Percentiles rank a stretch among this genome's conserved stretches.
Conservation (phyloP, 2,888 invertebrate genomes). For the Leucophora obtusa region DNA sequence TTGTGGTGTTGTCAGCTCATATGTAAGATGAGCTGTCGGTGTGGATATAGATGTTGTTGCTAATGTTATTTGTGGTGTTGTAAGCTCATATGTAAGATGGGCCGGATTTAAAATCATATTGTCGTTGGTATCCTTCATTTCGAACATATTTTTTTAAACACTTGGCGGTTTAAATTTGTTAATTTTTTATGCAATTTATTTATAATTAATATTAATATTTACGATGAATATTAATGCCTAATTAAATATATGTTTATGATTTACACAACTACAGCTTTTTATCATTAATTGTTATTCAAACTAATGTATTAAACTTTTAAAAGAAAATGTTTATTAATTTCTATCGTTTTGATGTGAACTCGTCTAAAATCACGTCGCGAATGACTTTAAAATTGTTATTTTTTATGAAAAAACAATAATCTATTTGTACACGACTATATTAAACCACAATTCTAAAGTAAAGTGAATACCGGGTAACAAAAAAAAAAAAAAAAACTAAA, state of each 20-base stretch:
- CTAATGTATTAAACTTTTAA: not conserved
- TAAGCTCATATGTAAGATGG: slow-evolving; percentile 13
- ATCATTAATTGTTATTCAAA: slow-evolving; percentile 23
- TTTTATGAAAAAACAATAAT: slow-evolving; percentile 28
- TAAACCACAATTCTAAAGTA: slow-evolving; percentile 54
- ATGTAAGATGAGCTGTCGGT: not conserved
- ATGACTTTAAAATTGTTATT: slow-evolving; percentile 41
- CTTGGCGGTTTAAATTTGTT: not conserved
- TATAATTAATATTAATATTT: too few relatives aligned
- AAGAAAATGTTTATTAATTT: slow-evolving; percentile 14
- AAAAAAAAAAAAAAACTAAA: not conserved
- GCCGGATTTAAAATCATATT: slow-evolving; percentile 24
- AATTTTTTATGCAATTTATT: not conserved
- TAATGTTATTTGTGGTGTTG: not conserved
- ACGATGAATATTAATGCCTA: slow-evolving; percentile 2
- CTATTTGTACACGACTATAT: slow-evolving; percentile 7
- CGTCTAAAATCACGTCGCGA: slow-evolving; percentile 59
- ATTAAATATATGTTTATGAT: too few relatives aligned
- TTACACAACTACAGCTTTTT: not conserved
- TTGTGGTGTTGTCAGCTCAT: slow-evolving; percentile 8
- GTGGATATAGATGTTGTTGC: not conserved
- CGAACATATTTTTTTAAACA: slow-evolving; percentile 37
- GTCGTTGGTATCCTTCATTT: slow-evolving; percentile 39
- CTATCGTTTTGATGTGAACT: slow-evolving; percentile 50
- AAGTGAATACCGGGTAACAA: slow-evolving; percentile 19